These are phyloP conservation scores for Atractosteus spatula DNA, from an alignment of 2,113 vertebrate genomes.

Conservation along the genomic window DNA sequence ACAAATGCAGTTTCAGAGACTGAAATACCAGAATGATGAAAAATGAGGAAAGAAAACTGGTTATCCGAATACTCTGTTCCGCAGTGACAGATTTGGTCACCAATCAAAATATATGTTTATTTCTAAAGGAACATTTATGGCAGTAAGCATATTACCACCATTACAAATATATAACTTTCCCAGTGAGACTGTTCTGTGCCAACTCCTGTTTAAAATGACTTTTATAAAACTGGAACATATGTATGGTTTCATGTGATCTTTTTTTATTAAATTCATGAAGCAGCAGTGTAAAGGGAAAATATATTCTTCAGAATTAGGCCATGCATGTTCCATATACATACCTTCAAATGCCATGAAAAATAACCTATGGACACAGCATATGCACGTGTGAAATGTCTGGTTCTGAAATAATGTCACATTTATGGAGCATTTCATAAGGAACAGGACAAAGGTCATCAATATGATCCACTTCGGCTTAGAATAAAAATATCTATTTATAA, in stretches of 20 bases:
- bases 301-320: no score
- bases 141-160: slow-evolving; percentile 80
- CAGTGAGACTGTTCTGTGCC: slow-evolving; percentile 71
- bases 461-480: no score
- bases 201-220: slow-evolving; percentile 72
- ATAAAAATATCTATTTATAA: no score
- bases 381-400: no score
- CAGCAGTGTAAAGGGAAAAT: no score
- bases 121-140: slow-evolving; percentile 74
- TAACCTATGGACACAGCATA: no score
- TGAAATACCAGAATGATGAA: slow-evolving; percentile 79
- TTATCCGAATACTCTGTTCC: slow-evolving; percentile 78
- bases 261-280: not conserved
- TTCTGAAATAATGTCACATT: no score
- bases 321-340: no score
- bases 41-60: slow-evolving; percentile 81
- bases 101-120: slow-evolving; percentile 76
- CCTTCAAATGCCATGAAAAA: no score
- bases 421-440: no score
- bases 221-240: slow-evolving; percentile 74
- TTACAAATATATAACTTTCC: slow-evolving; percentile 71
- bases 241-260: slow-evolving; percentile 76
- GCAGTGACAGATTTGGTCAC: slow-evolving; percentile 63
- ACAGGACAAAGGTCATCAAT: no score
- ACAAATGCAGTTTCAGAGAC: slow-evolving; percentile 63